Evolutionary conservation across 2,113 vertebrate genomes (phyloP), one percentile per base, ranked within the genome.

Genomic region (Pionites leucogaster): DNA sequence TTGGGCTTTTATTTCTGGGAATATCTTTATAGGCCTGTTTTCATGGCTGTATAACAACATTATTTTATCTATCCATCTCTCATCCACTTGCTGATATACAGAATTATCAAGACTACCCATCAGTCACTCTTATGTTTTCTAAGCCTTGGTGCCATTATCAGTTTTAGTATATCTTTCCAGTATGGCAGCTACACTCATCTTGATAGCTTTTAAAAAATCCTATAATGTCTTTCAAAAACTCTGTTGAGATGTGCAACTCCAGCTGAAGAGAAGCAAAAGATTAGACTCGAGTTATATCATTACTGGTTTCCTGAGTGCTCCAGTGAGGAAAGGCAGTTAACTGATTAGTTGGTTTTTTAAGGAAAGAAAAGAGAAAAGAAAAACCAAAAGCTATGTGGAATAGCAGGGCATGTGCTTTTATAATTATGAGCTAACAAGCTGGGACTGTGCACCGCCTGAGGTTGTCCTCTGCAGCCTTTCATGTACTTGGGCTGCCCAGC

Each of bases 361-460:
- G 11, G 5, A 8, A 8, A 11, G 33, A 7, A 17, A 18, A 44
- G 20, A 46, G 37, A 39, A 8, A 20, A 11, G 16, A 25, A 4
- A 17, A 74, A 41, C 83, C 86, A 69, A 75, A 69, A 42, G 14
- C 23, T 31, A 17, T 50, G 15, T 86, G 12, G 60, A 96, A 95
- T 88, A 79, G 65, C 33, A 90, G 80, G 67, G 94, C 85, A 84
- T 80, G 88, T 98, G 94, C 82, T 98, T 97, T 97, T 92, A 69
- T 63, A 91, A 96, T 97, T 82, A 81, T 12, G 11, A 11, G 3
- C 72, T 95, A 59, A 95, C 1, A 7, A 95, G 82, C 57, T 74
- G 85, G 83, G 69, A 15, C 62, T 92, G 82, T 76, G 78, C 31
- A 53, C 37, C 29, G 35, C 83, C 88, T 96, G 83, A 27, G 28